Conservation (phyloP, 2,888 invertebrate genomes). For the Leptinotarsa juncta region DNA sequence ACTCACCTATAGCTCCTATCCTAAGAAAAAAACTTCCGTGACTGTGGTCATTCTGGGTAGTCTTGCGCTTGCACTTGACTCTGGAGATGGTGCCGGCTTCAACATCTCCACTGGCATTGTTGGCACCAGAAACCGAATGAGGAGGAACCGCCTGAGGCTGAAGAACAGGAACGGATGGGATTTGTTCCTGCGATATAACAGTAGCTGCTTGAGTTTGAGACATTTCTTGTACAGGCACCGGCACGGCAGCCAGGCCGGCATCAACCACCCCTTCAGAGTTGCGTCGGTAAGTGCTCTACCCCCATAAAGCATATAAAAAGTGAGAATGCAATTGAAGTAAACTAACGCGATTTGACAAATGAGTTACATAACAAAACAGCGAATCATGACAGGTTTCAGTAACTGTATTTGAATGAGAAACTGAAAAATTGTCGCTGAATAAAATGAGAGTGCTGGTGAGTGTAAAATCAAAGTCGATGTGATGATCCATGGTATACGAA, state of each 20-base stretch:
- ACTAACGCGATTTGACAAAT: neutral
- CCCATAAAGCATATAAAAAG: slow-evolving; percentile 51
- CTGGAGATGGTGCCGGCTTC: slow-evolving; percentile 75
- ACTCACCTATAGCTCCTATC: slow-evolving; percentile 91
- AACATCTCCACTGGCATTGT: slow-evolving; percentile 70
- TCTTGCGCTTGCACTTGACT: slow-evolving; percentile 82
- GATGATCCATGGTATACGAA: neutral
- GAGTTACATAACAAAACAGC: neutral
- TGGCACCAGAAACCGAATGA: slow-evolving; percentile 72
- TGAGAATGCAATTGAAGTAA: slow-evolving; percentile 4
- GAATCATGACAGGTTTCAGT: neutral
- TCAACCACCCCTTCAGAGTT: slow-evolving; percentile 67
- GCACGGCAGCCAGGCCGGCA: slow-evolving; percentile 64
- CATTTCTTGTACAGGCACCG: slow-evolving; percentile 65
- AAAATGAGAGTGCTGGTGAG: too few species aligned
- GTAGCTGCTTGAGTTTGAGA: slow-evolving; percentile 61
- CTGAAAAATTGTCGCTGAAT: too few species aligned
- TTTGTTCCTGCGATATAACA: slow-evolving; percentile 59
- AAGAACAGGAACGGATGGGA: slow-evolving; percentile 73
- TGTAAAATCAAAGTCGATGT: too few species aligned
- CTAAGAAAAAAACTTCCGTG: slow-evolving; percentile 94
- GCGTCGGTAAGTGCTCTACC: slow-evolving; percentile 66
- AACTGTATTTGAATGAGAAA: neutral
- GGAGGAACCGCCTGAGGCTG: slow-evolving; percentile 72
- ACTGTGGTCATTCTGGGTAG: slow-evolving; percentile 90